phyloP scores from a whole-genome alignment of 2,888 invertebrate genomes.

The Prenolepis imparis region DNA sequence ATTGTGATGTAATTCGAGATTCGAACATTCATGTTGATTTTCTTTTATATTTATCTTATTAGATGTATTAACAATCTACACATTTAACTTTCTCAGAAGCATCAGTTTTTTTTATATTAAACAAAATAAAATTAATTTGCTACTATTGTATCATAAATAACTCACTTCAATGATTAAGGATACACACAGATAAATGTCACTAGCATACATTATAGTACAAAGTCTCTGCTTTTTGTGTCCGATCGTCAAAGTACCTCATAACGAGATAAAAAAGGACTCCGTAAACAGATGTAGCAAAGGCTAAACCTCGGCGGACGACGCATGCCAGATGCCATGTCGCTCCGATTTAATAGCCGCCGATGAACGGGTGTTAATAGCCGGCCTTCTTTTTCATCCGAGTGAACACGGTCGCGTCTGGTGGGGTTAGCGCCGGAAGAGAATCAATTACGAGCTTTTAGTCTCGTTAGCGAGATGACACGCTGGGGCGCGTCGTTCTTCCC shows the following conservation, averaged over 20 bases:
- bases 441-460: conserved; percentile 77
- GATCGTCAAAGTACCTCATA: neutral
- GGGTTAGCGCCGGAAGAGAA: conserved; percentile 72
- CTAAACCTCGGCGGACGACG: conserved; percentile 2
- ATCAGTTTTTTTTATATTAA: neutral
- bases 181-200: neutral
- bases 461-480: conserved; percentile 73
- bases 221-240: neutral
- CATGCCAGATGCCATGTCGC: conserved; percentile 47
- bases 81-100: neutral
- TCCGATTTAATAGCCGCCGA: conserved; percentile 68
- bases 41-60: conserved; percentile 15
- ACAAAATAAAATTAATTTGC: neutral
- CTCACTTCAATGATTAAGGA: neutral
- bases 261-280: neutral
- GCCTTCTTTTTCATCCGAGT: conserved; percentile 67
- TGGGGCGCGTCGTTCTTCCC: conserved; percentile 69
- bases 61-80: neutral
- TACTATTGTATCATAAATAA: neutral
- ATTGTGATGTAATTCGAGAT: neutral
- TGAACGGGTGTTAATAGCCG: conserved; percentile 72
- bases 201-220: neutral
- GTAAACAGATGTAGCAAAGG: conserved; percentile 24
- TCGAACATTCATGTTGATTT: neutral
- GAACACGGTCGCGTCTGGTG: conserved; percentile 54